phyloP scores from a whole-genome alignment of 2,797 vertebrate species.

The Rhinatrema bivittatum region DNA sequence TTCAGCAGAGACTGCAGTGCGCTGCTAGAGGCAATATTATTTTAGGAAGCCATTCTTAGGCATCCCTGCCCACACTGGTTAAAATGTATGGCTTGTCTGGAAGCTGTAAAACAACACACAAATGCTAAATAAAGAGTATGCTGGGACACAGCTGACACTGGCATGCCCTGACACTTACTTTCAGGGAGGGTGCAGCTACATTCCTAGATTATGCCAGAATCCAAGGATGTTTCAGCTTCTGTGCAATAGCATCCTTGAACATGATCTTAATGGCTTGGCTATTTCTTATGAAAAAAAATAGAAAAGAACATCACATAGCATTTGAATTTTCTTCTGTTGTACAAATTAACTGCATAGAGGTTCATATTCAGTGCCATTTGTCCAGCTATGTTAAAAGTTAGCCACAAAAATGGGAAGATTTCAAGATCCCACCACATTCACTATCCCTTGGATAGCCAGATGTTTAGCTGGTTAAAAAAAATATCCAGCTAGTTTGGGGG shows the following conservation, averaged over 20 bases:
- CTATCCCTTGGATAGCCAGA: too few relatives aligned
- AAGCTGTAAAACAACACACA: constrained; percentile 12
- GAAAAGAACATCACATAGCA: too few relatives aligned
- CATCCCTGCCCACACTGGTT: constrained; percentile 15
- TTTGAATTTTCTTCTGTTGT: too few relatives aligned
- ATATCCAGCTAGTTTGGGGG: too few relatives aligned
- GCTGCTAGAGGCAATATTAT: background rate
- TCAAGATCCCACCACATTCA: too few relatives aligned
- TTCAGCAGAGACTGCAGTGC: too few relatives aligned
- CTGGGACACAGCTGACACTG: constrained; percentile 65
- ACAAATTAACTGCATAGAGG: too few relatives aligned
- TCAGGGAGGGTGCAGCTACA: constrained; percentile 44
- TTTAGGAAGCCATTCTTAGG: constrained; percentile 7
- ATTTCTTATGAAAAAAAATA: too few relatives aligned
- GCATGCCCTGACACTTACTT: constrained; percentile 63
- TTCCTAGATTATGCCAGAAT: constrained; percentile 50
- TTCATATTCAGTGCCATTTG: too few relatives aligned
- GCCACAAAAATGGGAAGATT: too few relatives aligned
- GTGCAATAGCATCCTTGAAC: constrained; percentile 8
- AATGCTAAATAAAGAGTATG: constrained; percentile 50
- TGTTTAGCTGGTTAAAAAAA: too few relatives aligned
- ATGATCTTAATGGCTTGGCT: constrained; percentile 9
- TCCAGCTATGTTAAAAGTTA: too few relatives aligned
- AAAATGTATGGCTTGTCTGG: constrained; percentile 7
- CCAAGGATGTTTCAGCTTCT: constrained; percentile 32